phyloP scores from a whole-genome alignment of 2,113 vertebrate species.

The Trinectes maculatus region DNA sequence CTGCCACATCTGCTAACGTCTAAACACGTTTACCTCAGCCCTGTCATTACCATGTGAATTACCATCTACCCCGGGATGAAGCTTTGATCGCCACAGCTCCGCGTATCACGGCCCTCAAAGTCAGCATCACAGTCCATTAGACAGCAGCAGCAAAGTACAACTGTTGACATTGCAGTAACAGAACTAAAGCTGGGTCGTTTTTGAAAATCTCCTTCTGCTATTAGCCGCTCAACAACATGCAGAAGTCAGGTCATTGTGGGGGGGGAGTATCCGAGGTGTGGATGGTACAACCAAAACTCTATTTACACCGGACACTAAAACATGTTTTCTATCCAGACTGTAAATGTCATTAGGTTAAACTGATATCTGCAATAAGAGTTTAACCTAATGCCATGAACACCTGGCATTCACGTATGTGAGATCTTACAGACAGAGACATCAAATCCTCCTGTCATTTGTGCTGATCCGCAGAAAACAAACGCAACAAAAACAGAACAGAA shows the following conservation, averaged over 20 bases:
- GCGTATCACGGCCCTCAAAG: constrained; percentile 46
- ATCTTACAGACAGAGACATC: too few species aligned
- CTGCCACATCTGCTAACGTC: constrained; percentile 80
- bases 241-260: neutral
- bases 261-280: too few species aligned
- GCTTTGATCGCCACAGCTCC: constrained; percentile 76
- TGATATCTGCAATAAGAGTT: too few species aligned
- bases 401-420: too few species aligned
- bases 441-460: too few species aligned
- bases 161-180: constrained; percentile 27
- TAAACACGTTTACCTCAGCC: constrained; percentile 75
- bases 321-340: too few species aligned
- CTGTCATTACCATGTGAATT: constrained; percentile 66
- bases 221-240: neutral
- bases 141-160: constrained; percentile 25
- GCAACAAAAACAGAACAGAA: too few species aligned
- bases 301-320: too few species aligned
- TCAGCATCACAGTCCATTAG: constrained; percentile 60
- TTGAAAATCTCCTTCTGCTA: constrained; percentile 18
- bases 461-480: too few species aligned
- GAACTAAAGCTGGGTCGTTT: neutral
- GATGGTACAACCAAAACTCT: neutral
- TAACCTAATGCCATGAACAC: too few species aligned
- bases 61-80: constrained; percentile 47
- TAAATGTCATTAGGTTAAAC: too few species aligned